Evolutionary conservation across 2,113 vertebrate genomes (phyloP), one percentile per base, ranked within the genome.

Genomic region (Jacana jacana): DNA sequence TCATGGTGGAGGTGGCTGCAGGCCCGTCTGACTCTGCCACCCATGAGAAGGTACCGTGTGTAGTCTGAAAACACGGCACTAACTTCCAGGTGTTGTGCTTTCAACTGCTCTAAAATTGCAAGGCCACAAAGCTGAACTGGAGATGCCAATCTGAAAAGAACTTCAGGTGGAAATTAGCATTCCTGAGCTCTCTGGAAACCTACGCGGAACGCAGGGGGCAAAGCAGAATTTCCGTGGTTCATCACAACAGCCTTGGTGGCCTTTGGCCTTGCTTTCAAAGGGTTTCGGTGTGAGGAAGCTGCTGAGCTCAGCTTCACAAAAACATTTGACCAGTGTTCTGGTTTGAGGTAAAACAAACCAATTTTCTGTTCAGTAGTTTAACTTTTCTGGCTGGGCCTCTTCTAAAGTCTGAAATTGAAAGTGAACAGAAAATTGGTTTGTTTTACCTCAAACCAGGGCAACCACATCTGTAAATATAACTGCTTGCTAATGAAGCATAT

Each of bases 1-100:
- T 99, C 94, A 99, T 99, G 99, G 99, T 99, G 78, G 99, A 99
- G 96, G 99, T 99, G 63, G 99, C 99, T 37, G 98, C 99, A 4
- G 99, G 99, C 81, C 99, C 99, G 0, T 98, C 99, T 0, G 98
- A 99, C 97, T 99, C 99, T 3, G 97, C 98, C 94, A 98, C 98
- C 18, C 99, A 98, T 8, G 99, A 99, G 96, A 99, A 99, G 99
- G 99, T 99, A 96, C 30, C 78, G 15, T 31, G 7, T 27, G 28
- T 31, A 31, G 24, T 40, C 83, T 91, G 66, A 58, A 77, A 81
- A 70, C 14, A 10, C 5, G 13, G 42, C 55, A 44, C 25, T 66
- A 6, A 9, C 27, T 81, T 64, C 40, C 28, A 65, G 20, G 54
- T 88, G 2, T 39, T 79, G 28, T n/a, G 17, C 58, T 72, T 84